Conservation (phyloP, 1,140 invertebrate genomes). For the Drosophila littoralis region DNA sequence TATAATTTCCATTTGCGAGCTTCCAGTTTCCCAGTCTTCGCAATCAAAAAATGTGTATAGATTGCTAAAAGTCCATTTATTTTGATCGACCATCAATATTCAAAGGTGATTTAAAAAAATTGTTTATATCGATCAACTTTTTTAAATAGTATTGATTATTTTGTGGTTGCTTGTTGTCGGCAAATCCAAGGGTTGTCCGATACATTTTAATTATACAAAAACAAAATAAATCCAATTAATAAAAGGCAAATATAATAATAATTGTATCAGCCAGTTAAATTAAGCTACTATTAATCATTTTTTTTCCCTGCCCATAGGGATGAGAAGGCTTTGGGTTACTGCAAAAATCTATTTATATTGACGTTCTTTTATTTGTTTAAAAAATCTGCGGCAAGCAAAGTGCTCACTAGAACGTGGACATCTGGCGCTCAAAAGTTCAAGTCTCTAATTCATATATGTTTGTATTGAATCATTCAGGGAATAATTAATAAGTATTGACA, state of each 20-base stretch:
- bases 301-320: too few relatives aligned
- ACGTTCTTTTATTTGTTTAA: too few relatives aligned
- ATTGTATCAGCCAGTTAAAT: conserved; percentile 45
- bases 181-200: not conserved
- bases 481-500: too few relatives aligned
- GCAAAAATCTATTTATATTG: too few relatives aligned
- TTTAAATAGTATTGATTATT: conserved; percentile 41
- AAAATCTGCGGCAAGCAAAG: too few relatives aligned
- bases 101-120: conserved; percentile 46
- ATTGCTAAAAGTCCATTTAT: conserved; percentile 36
- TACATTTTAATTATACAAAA: conserved; percentile 24
- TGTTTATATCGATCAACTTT: conserved; percentile 18
- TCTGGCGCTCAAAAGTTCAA: too few relatives aligned
- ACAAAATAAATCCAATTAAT: conserved; percentile 10
- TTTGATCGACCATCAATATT: conserved; percentile 33
- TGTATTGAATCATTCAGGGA: too few relatives aligned
- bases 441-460: too few relatives aligned
- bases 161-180: conserved; percentile 11
- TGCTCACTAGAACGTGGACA: too few relatives aligned
- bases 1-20: conserved; percentile 40
- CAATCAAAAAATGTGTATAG: conserved; percentile 14
- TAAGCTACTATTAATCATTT: conserved; percentile 64
- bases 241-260: conserved; percentile 2
- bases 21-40: not conserved
- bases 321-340: too few relatives aligned